Base-by-base conservation (phyloP, 2,888 invertebrate species). In the Heliconius erato region DNA sequence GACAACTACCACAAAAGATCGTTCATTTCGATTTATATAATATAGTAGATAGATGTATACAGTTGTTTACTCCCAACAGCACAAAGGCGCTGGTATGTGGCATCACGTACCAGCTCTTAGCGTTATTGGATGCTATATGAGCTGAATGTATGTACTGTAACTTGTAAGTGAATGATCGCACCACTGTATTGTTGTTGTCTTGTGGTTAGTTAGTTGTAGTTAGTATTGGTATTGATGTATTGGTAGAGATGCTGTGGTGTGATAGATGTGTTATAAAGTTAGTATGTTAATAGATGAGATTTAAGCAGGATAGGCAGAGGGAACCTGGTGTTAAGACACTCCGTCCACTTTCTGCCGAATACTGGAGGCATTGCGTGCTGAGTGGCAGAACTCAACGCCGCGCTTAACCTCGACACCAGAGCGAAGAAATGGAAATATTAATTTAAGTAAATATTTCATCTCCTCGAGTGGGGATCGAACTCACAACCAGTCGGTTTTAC, bases 111-210 rank as follows among this genome's bases (percentile, higher is more conserved):
- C 80, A 12, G 80, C 80, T 80, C 54, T 80, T 69, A 68, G 74
- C 76, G 59, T 74, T 80, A 80, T 80, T 80, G 74, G 80, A 74
- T 80, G 68, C 68, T 32, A 54, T 74, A 32, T 40, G 72, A 19
- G 44, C 40, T 40, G 72, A 26, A 44, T 72, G 26, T 76, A 76
- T 59, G 59, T 14, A 35, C n/a, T 16, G 71, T 32, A 28, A n/a
- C n/a, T 35, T 74, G n/a, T 74, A 76, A 63, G 59, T 63, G 74
- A 59, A 59, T 54, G 28, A 32, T 59, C 23, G 32, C n/a, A 5
- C 59, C 16, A n/a, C 44, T 44, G 71, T 69, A 23, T 71, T 40
- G 71, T 44, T 26, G n/a, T 35, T 40, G 5, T 40, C 35, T 71
- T 35, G 69, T 71, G 12, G n/a, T 28, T 28, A 28, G 35, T 40